Evolutionary conservation across 2,797 vertebrate genomes (phyloP).

Genomic region (Hippocampus kuda): DNA sequence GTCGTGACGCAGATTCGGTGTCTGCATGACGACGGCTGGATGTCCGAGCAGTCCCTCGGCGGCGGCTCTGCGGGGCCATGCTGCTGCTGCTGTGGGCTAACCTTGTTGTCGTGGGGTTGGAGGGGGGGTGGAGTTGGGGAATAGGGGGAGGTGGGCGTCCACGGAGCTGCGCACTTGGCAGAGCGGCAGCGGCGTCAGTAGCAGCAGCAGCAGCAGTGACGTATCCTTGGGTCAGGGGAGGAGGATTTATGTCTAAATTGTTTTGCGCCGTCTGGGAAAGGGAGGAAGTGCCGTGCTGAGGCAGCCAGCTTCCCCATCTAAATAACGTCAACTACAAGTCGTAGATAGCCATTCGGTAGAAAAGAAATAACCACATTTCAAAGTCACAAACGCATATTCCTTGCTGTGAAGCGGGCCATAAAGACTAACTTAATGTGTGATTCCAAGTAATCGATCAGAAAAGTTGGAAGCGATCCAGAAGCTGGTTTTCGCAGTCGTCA

Average conservation of each 20-base stretch:
- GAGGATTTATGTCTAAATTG: not conserved
- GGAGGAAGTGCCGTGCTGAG: not conserved
- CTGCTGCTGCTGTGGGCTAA: conserved; percentile 8
- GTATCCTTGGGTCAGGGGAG: not conserved
- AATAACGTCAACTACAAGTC: not conserved
- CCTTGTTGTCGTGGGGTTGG: conserved; percentile 1
- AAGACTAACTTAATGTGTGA: not conserved
- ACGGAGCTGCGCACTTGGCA: conserved; percentile 69
- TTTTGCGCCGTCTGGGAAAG: not conserved
- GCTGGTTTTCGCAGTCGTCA: conserved; percentile 21
- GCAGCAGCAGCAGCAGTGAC: conserved; percentile 7
- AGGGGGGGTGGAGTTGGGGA: not conserved
- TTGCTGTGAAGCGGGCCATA: not conserved
- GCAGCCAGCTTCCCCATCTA: not conserved
- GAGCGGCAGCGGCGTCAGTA: conserved; percentile 62
- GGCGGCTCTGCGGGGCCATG: conserved; percentile 1
- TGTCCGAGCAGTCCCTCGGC: not conserved
- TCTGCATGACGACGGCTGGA: conserved; percentile 10
- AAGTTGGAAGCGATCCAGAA: not conserved
- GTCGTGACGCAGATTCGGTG: conserved; percentile 3
- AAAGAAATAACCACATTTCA: not conserved
- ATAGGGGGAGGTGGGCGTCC: conserved; percentile 34
- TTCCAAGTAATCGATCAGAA: not conserved
- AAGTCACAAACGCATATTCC: not conserved
- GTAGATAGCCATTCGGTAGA: not conserved